Conservation (phyloP, 2,113 vertebrate species). For the Oenanthe oenanthe region DNA sequence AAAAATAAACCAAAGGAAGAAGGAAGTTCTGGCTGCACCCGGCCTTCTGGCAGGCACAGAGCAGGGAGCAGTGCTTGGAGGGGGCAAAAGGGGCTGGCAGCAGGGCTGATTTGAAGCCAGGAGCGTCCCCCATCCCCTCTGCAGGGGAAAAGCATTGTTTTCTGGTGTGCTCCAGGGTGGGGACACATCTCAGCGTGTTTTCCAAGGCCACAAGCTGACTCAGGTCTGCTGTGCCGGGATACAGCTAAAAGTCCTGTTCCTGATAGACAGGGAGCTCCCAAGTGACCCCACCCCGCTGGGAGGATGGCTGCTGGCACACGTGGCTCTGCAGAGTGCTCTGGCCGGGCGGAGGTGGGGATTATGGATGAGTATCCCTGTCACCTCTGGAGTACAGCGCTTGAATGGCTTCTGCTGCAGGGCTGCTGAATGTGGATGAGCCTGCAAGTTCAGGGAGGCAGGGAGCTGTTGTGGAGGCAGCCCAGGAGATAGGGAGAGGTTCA, state of each 20-base stretch:
- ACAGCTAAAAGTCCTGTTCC: neutral
- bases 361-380: neutral
- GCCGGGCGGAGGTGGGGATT: neutral
- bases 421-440: neutral
- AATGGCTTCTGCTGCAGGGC: neutral
- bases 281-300: accelerated
- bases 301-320: neutral
- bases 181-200: accelerated
- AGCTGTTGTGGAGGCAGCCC: neutral
- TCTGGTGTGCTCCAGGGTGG: neutral
- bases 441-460: neutral
- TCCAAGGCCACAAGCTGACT: neutral
- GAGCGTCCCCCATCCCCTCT: neutral
- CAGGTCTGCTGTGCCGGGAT: accelerated
- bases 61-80: neutral
- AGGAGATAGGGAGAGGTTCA: neutral
- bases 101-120: neutral
- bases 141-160: accelerated
- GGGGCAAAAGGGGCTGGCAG: accelerated
- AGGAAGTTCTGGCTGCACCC: neutral
- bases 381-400: neutral
- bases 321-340: neutral
- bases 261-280: neutral
- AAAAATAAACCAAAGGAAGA: constrained; percentile 6
- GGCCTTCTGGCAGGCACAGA: accelerated